Evolutionary conservation across 2,888 invertebrate species (phyloP).

Genomic region (Phyllotreta striolata): DNA sequence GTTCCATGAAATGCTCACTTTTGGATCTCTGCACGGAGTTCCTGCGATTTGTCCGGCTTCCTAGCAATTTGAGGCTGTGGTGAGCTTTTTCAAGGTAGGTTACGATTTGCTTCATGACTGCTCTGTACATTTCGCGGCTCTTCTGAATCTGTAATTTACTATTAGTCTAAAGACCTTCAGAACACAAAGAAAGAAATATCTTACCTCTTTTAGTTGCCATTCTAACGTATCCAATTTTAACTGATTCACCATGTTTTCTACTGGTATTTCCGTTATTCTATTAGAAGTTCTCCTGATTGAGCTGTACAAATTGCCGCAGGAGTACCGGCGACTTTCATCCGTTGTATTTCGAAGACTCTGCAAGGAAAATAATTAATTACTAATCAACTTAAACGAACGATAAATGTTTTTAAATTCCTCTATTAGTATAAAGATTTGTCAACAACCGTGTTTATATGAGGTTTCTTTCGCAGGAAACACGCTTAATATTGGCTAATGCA

Average conservation of each 20-base stretch:
- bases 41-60: slow-evolving; percentile 56
- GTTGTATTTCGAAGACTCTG: slow-evolving; percentile 40
- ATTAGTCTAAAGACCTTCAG: not conserved
- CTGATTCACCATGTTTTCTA: slow-evolving; percentile 70
- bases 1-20: slow-evolving; percentile 62
- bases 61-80: slow-evolving; percentile 68
- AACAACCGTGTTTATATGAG: not conserved
- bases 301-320: slow-evolving; percentile 38
- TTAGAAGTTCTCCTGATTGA: slow-evolving; percentile 45
- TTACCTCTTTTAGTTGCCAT: slow-evolving; percentile 79
- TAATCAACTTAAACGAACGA: not conserved
- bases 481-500: slow-evolving; percentile 6
- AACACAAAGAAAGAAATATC: slow-evolving; percentile 24
- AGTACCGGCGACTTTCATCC: slow-evolving; percentile 43
- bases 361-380: slow-evolving; percentile 30
- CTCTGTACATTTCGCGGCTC: slow-evolving; percentile 77
- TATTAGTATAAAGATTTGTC: too few species aligned
- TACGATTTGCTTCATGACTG: slow-evolving; percentile 75
- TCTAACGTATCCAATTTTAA: slow-evolving; percentile 74
- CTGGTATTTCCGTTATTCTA: slow-evolving; percentile 59
- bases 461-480: slow-evolving; percentile 15
- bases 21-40: slow-evolving; percentile 62
- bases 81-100: slow-evolving; percentile 74
- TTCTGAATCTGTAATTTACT: slow-evolving; percentile 73
- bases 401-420: too few species aligned